These are phyloP conservation scores for Novumbra hubbsi DNA, from an alignment of 2,797 vertebrate species.

Conservation along the genomic window DNA sequence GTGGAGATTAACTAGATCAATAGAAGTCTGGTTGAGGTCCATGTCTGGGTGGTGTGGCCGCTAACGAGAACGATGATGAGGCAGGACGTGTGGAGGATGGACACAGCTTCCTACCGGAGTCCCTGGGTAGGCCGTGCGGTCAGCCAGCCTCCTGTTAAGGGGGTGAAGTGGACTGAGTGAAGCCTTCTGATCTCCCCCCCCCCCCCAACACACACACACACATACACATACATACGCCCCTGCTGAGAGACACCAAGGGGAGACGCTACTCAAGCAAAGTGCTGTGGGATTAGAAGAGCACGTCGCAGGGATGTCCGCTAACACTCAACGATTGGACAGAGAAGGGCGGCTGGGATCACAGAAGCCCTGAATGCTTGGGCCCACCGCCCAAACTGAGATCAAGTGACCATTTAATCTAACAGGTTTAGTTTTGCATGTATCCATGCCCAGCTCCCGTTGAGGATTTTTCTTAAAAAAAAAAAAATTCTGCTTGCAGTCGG, in stretches of 20 bases:
- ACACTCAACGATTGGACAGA: conserved; percentile 53
- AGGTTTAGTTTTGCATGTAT: conserved; percentile 46
- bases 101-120: neutral
- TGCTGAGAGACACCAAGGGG: conserved; percentile 71
- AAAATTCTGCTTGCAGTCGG: conserved; percentile 11
- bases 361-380: conserved; percentile 56
- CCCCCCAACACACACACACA: conserved; percentile 15
- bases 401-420: conserved; percentile 66
- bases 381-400: conserved; percentile 62
- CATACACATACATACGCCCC: conserved; percentile 40
- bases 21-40: conserved; percentile 32
- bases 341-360: conserved; percentile 59
- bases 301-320: conserved; percentile 66
- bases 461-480: conserved; percentile 32
- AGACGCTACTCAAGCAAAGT: conserved; percentile 69
- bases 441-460: conserved; percentile 32
- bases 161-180: conserved; percentile 67
- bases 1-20: conserved; percentile 31
- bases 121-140: too few relatives aligned
- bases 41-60: conserved; percentile 21
- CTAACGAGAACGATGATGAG: conserved; percentile 45
- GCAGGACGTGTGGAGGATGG: conserved; percentile 51
- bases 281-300: conserved; percentile 66
- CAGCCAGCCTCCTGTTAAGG: conserved; percentile 40
- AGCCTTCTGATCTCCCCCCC: conserved; percentile 63